A percentile compares a stretch with the other conserved stretches of the same genome.
Conservation (phyloP, 2,113 vertebrate species). For the Hippotragus niger region DNA sequence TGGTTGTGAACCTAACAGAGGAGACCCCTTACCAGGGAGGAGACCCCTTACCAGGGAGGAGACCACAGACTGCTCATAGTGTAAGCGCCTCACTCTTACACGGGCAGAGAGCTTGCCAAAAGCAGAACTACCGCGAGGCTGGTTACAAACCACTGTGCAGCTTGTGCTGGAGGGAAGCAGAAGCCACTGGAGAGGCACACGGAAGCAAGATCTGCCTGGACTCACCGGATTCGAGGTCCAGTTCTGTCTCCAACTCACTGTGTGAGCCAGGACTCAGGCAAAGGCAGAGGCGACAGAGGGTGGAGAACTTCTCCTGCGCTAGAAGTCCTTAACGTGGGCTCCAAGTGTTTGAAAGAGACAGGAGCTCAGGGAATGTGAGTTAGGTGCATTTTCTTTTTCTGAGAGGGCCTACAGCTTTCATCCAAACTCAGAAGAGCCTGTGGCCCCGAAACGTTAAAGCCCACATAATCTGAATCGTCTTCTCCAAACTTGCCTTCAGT, state of each 20-base stretch:
- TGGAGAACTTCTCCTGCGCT: neutral
- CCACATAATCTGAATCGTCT: neutral
- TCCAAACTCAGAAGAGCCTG: neutral
- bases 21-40: neutral
- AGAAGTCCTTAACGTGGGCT: neutral
- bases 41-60: neutral
- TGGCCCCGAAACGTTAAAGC: neutral
- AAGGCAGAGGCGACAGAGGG: neutral
- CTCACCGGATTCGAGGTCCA: neutral
- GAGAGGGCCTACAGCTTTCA: neutral
- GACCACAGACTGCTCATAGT: neutral
- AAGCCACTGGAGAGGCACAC: accelerated
- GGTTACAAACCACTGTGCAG: neutral
- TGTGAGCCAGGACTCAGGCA: neutral
- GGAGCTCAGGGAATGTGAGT: neutral
- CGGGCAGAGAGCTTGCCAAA: neutral
- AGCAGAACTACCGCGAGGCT: neutral
- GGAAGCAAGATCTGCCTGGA: neutral
- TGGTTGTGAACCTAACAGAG: neutral
- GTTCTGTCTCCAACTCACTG: neutral
- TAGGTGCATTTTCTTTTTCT: neutral
- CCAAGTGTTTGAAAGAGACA: neutral
- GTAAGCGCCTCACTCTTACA: neutral
- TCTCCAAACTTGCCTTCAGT: neutral
- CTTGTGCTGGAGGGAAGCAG: neutral